Evolutionary conservation across 2,888 invertebrate species (phyloP).

Genomic region (Muscina levida): DNA sequence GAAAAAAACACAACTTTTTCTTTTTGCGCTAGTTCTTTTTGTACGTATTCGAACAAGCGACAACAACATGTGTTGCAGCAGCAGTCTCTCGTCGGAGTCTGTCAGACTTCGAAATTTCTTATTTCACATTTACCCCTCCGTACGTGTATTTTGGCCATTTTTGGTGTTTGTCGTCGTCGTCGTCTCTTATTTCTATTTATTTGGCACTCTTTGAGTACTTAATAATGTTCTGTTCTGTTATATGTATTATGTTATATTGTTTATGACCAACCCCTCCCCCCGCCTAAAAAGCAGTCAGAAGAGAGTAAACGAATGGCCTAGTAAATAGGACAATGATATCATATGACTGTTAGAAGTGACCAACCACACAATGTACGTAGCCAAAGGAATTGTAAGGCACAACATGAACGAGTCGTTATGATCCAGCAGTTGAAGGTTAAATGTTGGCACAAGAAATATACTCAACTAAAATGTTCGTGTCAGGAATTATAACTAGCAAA

Average conservation of each 20-base stretch:
- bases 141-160: background rate
- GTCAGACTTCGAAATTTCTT: conserved; percentile 10
- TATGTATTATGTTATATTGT: no score
- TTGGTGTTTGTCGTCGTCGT: background rate
- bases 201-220: background rate
- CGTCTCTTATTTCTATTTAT: background rate
- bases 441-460: background rate
- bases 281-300: background rate
- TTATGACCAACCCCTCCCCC: background rate
- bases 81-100: background rate
- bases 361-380: background rate
- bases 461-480: background rate
- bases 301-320: no score
- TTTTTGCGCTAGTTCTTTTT: background rate
- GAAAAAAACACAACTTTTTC: conserved; percentile 2
- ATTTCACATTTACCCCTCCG: background rate
- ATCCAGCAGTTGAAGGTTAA: conserved; percentile 12
- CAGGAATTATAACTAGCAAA: background rate
- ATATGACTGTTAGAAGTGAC: background rate
- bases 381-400: no score
- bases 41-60: background rate
- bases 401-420: background rate
- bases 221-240: conserved; percentile 1
- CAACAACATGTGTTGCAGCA: conserved; percentile 9
- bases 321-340: conserved; percentile 8